phyloP scores from a whole-genome alignment of 2,797 vertebrate species.

The Jordanella pulchra region DNA sequence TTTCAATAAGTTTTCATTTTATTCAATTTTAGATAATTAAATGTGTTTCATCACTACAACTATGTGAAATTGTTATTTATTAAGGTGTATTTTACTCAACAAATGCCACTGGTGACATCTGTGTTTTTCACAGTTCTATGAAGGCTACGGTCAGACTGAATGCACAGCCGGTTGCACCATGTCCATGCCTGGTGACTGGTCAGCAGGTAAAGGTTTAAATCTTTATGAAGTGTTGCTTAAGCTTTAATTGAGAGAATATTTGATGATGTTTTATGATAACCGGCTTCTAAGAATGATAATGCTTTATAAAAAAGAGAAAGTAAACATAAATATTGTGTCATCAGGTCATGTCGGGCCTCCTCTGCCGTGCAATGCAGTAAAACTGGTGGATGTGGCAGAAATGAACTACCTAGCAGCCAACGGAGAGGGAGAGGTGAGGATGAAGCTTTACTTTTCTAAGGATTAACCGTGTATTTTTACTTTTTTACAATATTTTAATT shows the following conservation, averaged over 20 bases:
- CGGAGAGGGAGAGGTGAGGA: conserved; percentile 92
- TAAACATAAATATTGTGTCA: conserved; percentile 3
- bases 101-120: not conserved
- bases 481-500: too few relatives aligned
- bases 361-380: conserved; percentile 89
- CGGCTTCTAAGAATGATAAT: not conserved
- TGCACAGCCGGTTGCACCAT: conserved; percentile 92
- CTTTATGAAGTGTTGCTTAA: not conserved
- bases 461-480: too few relatives aligned
- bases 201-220: conserved; percentile 82
- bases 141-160: conserved; percentile 98
- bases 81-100: not conserved
- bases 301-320: not conserved
- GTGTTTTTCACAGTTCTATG: conserved; percentile 86
- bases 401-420: conserved; percentile 94
- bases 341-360: conserved; percentile 94
- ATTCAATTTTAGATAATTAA: too few relatives aligned
- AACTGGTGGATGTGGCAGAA: conserved; percentile 92
- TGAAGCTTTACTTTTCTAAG: not conserved
- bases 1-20: too few relatives aligned
- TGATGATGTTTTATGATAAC: not conserved
- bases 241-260: too few relatives aligned
- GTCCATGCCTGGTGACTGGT: conserved; percentile 93
- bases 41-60: not conserved
- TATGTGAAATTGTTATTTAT: not conserved